Conservation (phyloP, 1,140 invertebrate genomes). For the Calliphora vicina region DNA sequence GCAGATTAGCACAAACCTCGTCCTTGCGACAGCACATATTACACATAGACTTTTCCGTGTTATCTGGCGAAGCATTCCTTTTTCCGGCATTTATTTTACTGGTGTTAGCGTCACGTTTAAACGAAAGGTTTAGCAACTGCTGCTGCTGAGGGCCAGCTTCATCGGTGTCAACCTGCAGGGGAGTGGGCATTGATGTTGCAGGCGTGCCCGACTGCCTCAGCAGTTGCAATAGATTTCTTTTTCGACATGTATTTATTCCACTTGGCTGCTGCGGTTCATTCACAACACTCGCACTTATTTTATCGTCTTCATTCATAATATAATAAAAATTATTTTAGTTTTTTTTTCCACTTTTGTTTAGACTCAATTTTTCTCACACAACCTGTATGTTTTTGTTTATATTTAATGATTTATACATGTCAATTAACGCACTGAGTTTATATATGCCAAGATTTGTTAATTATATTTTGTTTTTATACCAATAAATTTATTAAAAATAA, state of each 20-base stretch:
- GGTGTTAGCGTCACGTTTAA: not conserved
- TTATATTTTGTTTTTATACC: not conserved
- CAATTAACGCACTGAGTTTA: no score
- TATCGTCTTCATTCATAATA: constrained; percentile 2
- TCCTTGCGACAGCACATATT: not conserved
- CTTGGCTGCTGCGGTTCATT: not conserved
- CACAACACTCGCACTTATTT: not conserved
- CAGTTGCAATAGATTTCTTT: not conserved
- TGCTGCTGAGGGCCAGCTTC: not conserved
- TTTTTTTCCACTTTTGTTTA: not conserved
- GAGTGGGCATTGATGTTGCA: not conserved
- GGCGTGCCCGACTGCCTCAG: not conserved
- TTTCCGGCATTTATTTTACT: not conserved
- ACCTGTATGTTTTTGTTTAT: not conserved
- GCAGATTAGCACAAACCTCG: not conserved
- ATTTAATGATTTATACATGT: not conserved
- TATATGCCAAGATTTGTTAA: not conserved
- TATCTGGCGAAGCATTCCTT: not conserved
- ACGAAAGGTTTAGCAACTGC: not conserved
- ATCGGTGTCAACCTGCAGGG: not conserved
- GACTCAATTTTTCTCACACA: not conserved
- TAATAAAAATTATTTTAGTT: not conserved
- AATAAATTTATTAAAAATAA: not conserved
- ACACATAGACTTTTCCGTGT: not conserved
- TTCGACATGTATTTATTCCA: not conserved